Base-by-base conservation (phyloP, 2,888 invertebrate species). In the Cyclophora albipunctata region DNA sequence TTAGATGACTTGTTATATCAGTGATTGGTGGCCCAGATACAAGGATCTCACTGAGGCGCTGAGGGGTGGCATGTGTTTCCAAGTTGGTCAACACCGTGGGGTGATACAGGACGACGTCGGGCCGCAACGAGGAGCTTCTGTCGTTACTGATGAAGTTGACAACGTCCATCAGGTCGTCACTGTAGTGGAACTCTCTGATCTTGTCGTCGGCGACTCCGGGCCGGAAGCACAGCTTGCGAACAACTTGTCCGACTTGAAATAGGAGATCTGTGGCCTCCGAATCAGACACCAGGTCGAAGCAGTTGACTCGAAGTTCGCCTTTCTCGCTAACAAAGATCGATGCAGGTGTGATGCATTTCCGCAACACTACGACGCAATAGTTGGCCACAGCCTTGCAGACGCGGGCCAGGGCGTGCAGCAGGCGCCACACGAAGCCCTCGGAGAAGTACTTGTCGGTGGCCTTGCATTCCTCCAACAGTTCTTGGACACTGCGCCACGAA, bases 11-110 rank as follows among this genome's bases (percentile, higher is more conserved):
- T 52, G 59, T 59, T 35, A 52, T 52, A 41, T 62, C 55, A 4
- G 5, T 43, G 43, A 43, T 20, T 37, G 67, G 66, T 42, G 72
- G 66, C 7, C 54, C 57, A 46, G 76, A 62, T 41, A 80, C 58
- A 47, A 87, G 63, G 50, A 85, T 76, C 35, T 84, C 75, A 59
- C 61, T 61, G 7, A 79, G 62, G 52, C 59, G 58, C 58, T 66
- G 75, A 1, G 75, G 71, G 40, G 58, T 64, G 1, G 62, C 57
- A 35, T 69, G 63, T 2, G 65, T 60, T 59, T 84, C 84, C n/a
- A 84, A 62, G 60, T 88, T 84, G 41, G 84, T 70, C 34, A 89
- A 78, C 6, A 89, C 82, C 7, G 88, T 87, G 4, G 89, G 89
- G 56, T 89, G 89, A 57, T 84, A 83, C 7, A 89, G 70, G 5